Base-by-base conservation (phyloP, 2,113 vertebrate genomes). In the Elaphurus davidianus region DNA sequence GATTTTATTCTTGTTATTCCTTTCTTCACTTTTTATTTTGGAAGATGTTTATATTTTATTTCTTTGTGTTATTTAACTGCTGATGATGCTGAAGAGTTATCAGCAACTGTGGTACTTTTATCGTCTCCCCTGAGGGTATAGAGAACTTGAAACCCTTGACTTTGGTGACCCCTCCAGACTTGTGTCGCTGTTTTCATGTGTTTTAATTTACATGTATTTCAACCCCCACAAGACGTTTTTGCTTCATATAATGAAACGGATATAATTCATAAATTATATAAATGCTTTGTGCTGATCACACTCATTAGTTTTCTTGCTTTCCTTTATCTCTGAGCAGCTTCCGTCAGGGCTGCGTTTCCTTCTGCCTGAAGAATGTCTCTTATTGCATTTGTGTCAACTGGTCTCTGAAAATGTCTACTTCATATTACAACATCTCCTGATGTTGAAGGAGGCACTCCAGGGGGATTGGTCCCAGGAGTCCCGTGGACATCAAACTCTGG, bases 221-320 rank as follows among this genome's bases (percentile, higher is more conserved):
- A 81, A 17, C 55, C 8, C 16, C 16, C 33, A 25, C 11, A 27
- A 27, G 59, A 30, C 0, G 0, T 12, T 91, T 59, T n/a, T 43
- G 4, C 36, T 86, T 52, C 15, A 1, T 11, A 5, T 47, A 30
- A 15, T 11, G 62, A 12, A 40, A 7, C 3, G 9, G 27, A 2
- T 55, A 27, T 62, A 45, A 27, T 43, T 36, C 43, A 47, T 33
- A n/a, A n/a, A n/a, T n/a, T n/a, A n/a, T n/a, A 33, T 33, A 19
- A 23, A 9, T 62, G 47, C 19, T 13, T 1, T 8, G 1, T 12
- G 4, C 10, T 47, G 83, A 15, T 7, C 2, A 7, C 12, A 0
- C 13, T 9, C 1, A 2, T 8, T 33, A 6, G 13, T 76, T 7
- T 7, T 10, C 14, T 64, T 12, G 36, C 30, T 50, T 23, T 21